Evolutionary conservation across 1,140 invertebrate species (phyloP).

Genomic region (Armadillidium nasatum): DNA sequence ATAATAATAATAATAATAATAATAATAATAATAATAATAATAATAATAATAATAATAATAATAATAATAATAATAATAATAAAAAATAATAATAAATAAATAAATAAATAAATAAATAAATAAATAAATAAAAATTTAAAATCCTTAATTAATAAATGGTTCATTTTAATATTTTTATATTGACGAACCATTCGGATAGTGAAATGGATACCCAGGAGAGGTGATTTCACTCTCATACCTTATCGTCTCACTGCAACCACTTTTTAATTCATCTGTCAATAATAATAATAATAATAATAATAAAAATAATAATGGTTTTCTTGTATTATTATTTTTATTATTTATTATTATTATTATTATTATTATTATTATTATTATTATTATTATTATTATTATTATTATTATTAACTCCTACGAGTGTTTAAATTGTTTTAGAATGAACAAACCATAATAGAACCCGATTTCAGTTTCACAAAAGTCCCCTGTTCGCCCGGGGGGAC

Average conservation of each 20-base stretch:
- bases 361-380: not conserved
- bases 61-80: not conserved
- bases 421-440: conserved; percentile 3
- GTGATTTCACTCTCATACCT: conserved; percentile 22
- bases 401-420: not conserved
- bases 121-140: too few species aligned
- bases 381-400: conserved; percentile 9
- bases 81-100: not conserved
- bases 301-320: not conserved
- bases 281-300: too few species aligned
- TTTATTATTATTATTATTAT: not conserved
- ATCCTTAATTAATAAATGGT: too few species aligned
- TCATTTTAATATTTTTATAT: too few species aligned
- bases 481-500: conserved; percentile 10
- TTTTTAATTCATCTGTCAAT: conserved; percentile 22
- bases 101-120: too few species aligned
- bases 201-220: conserved; percentile 27
- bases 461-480: not conserved
- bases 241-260: conserved; percentile 26
- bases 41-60: not conserved
- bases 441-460: conserved; percentile 13
- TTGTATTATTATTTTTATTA: not conserved
- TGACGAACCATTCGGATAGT: conserved; percentile 22
- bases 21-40: not conserved
- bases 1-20: not conserved